A percentile compares a stretch with the other conserved stretches of the same genome.
These are phyloP conservation scores for Myotis lucifugus DNA, from an alignment of 2,113 vertebrate genomes.

Conservation along the genomic window DNA sequence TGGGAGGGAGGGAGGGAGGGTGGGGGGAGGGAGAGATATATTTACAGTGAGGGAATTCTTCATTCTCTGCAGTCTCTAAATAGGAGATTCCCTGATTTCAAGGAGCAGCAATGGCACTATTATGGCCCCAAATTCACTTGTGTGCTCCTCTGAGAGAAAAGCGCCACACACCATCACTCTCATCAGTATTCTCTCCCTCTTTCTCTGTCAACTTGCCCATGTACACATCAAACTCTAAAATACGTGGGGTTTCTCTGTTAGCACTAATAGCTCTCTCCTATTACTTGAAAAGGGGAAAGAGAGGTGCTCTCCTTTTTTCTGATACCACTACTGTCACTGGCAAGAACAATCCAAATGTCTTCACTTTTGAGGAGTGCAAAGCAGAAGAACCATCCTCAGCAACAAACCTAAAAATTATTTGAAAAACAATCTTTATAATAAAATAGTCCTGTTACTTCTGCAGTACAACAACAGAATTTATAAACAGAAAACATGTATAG, in stretches of 20 bases:
- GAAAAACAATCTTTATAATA: neutral
- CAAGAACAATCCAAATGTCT: neutral
- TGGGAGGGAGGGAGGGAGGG: neutral
- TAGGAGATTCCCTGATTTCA: neutral
- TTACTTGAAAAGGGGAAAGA: neutral
- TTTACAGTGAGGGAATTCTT: neutral
- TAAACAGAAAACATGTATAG: neutral
- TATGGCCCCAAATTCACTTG: neutral
- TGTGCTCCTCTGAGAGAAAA: neutral
- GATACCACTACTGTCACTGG: neutral
- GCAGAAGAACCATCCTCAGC: neutral
- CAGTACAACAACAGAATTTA: neutral
- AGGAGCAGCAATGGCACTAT: neutral
- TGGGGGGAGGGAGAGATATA: neutral
- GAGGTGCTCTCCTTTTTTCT: neutral
- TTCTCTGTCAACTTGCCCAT: no score
- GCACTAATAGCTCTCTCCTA: neutral
- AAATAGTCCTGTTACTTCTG: neutral
- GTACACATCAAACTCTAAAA: neutral
- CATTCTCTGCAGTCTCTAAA: neutral
- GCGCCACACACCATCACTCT: neutral
- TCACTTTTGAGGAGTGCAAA: neutral
- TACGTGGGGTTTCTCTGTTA: neutral
- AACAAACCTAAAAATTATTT: neutral
- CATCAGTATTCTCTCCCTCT: neutral